A percentile compares a stretch with the other conserved stretches of the same genome.
phyloP scores from a whole-genome alignment of 2,113 vertebrate species.

The Chionis minor region DNA sequence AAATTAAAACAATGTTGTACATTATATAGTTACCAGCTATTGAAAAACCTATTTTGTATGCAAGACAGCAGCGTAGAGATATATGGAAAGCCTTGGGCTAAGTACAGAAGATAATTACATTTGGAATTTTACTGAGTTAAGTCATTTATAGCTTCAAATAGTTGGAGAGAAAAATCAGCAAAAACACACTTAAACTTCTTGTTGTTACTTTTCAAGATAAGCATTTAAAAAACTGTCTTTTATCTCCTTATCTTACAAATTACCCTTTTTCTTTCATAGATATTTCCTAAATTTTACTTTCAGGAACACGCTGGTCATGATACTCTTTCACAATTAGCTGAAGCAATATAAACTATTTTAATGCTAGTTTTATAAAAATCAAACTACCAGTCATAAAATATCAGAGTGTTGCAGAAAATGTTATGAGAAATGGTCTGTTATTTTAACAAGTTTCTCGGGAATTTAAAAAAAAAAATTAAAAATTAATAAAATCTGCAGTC shows the following conservation, averaged over 20 bases:
- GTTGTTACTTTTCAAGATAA: constrained; percentile 79
- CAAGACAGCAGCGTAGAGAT: constrained; percentile 91
- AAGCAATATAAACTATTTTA: constrained; percentile 50
- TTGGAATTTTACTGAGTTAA: constrained; percentile 99
- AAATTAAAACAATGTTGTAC: constrained; percentile 91
- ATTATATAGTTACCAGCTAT: constrained; percentile 91
- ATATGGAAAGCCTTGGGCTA: constrained; percentile 95
- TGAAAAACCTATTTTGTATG: constrained; percentile 95
- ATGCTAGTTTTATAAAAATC: constrained; percentile 50
- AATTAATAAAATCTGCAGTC: neutral
- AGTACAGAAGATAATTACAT: constrained; percentile 99
- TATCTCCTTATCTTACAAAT: constrained; percentile 75
- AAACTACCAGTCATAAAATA: constrained; percentile 58
- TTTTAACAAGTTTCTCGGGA: constrained; percentile 38
- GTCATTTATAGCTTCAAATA: constrained; percentile 99
- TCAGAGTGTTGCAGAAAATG: constrained; percentile 43
- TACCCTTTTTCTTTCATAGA: constrained; percentile 65
- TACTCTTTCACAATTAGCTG: constrained; percentile 35
- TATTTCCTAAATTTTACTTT: constrained; percentile 72
- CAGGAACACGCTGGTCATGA: constrained; percentile 48
- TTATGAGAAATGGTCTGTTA: constrained; percentile 57
- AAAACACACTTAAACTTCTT: constrained; percentile 84
- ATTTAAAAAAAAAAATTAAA: neutral
- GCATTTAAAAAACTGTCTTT: constrained; percentile 66
- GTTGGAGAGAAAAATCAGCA: constrained; percentile 86